Evolutionary conservation across 1,140 invertebrate genomes (phyloP).

Genomic region (Trachymyrmex septentrionalis): DNA sequence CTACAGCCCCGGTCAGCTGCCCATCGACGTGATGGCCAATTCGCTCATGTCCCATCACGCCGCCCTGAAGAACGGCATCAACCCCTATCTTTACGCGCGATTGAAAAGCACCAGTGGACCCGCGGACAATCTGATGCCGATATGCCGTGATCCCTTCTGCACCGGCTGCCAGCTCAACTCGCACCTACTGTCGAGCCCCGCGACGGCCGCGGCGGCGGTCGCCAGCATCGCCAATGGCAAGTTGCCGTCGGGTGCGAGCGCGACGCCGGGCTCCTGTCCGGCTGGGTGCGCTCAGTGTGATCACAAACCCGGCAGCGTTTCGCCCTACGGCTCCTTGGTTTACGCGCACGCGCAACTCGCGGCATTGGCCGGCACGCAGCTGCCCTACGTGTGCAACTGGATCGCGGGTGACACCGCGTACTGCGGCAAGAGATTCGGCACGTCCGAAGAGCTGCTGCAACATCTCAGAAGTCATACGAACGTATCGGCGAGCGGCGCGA

Average conservation of each 20-base stretch:
- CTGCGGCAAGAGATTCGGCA: conserved; percentile 96
- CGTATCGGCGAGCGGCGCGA: conserved; percentile 76
- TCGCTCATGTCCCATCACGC: conserved; percentile 91
- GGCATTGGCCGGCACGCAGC: conserved; percentile 90
- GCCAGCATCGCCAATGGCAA: conserved; percentile 90
- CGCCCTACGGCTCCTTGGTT: conserved; percentile 85
- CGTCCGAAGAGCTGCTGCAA: conserved; percentile 95
- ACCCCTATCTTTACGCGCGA: conserved; percentile 91
- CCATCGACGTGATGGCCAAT: conserved; percentile 91
- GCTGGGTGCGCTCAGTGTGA: conserved; percentile 96
- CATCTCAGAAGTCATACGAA: conserved; percentile 95
- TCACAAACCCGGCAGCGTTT: conserved; percentile 89
- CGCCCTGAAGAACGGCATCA: conserved; percentile 88
- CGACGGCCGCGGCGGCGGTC: conserved; percentile 82
- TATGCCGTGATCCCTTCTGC: conserved; percentile 96
- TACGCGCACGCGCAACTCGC: conserved; percentile 92
- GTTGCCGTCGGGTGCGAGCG: conserved; percentile 53
- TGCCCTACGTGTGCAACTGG: conserved; percentile 97
- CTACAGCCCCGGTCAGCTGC: conserved; percentile 87
- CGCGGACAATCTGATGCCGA: conserved; percentile 88
- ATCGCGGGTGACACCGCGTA: conserved; percentile 95
- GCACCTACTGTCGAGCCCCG: conserved; percentile 88
- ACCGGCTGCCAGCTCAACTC: conserved; percentile 95
- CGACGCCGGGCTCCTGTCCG: conserved; percentile 89
- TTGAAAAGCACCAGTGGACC: conserved; percentile 89